Evolutionary conservation across 1,140 invertebrate species (phyloP), one percentile per base, ranked within the genome.

Genomic region (Brachionus rotundiformis): DNA sequence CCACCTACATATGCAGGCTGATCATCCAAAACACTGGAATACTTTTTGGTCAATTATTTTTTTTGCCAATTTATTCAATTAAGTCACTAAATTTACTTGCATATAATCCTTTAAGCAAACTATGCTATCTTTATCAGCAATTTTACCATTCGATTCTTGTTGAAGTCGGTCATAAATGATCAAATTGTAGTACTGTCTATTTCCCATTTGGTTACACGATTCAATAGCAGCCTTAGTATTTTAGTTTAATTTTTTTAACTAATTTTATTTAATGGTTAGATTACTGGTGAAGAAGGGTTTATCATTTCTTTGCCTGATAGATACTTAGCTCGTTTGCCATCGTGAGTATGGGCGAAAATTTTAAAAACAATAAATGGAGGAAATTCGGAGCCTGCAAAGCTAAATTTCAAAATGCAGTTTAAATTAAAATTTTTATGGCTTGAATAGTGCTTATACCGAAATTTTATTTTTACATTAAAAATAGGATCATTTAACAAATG

Each of bases 321-420:
- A 73, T 88, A 88, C 80, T 86, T 86, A 0, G 88, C 84, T 3
- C 84, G 84, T 82, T 85, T 85, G 6, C 86, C 86, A 41, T 84
- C 83, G 25, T 82, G 83, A 16, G 65, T 81, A 41, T 86, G 84
- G 13, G 85, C 79, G 81, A 84, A 88, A 27, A 88, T 85, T 80
- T 88, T 88, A 83, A 88, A 88, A 81, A 85, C 87, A 77, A 88
- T 87, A 84, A 87, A 84, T n/a, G 87, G 87, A 23, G 87, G 87
- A 83, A 88, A 88, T 82, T 87, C 87, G 41, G 71, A 41, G 19
- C 87, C 87, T 63, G 87, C 87, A 85, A 88, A 88, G 82, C 87
- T 88, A 59, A 36, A 83, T 82, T 7, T 27, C 39, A 54, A 8
- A 13, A 61, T 8, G 4, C 29, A 25, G 77, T 68, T 13, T 41